phyloP scores from a whole-genome alignment of 64 coral and sea anemone species.

The Anthopleura sola region DNA sequence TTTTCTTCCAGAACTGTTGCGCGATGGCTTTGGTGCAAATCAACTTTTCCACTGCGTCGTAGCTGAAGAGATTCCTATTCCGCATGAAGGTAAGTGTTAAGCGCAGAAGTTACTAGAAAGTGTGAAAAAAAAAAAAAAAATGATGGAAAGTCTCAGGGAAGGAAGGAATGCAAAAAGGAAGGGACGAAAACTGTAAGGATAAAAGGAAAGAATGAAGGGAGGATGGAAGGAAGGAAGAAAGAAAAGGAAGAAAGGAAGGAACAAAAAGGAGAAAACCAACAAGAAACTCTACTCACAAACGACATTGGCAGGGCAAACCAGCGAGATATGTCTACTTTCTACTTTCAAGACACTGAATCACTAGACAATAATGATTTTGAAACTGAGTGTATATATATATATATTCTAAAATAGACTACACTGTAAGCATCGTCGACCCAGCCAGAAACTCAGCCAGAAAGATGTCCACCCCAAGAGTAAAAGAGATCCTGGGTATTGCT shows the following conservation, averaged over 20 bases:
- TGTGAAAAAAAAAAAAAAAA: background rate
- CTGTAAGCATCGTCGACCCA: background rate
- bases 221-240: background rate
- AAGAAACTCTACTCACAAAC: no score
- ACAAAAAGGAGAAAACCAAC: no score
- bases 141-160: background rate
- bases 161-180: background rate
- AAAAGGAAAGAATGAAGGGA: background rate
- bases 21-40: constrained; percentile 68
- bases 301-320: no score
- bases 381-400: no score
- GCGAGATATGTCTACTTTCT: no score
- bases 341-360: no score
- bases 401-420: background rate
- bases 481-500: constrained; percentile 55
- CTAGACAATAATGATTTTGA: no score
- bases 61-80: constrained; percentile 45
- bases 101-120: no score
- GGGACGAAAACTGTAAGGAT: background rate
- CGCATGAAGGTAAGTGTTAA: background rate
- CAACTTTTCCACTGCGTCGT: constrained; percentile 73
- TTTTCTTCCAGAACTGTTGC: constrained; percentile 52
- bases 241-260: background rate
- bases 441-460: no score
- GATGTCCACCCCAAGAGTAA: background rate